Conservation (phyloP, 2,797 vertebrate species). For the Anabacerthia variegaticeps region DNA sequence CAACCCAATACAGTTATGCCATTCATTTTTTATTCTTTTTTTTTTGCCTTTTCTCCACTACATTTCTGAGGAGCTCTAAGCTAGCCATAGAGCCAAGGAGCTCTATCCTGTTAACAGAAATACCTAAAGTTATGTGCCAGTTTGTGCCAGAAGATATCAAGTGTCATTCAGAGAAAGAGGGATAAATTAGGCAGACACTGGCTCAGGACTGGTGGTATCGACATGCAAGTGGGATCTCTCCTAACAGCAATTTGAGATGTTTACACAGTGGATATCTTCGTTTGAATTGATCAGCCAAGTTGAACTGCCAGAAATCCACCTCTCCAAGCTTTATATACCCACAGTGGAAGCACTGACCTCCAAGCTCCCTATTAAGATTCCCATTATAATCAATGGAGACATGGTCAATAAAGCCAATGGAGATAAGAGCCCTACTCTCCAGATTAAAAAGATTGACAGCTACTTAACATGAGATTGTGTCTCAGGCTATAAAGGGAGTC, state of each 20-base stretch:
- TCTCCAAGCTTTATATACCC: not conserved
- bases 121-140: not conserved
- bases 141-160: not conserved
- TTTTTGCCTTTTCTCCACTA: not conserved
- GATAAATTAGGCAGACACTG: not conserved
- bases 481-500: not conserved
- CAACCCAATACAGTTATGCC: not conserved
- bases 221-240: not conserved
- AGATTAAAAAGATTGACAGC: conserved; percentile 60
- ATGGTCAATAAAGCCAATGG: conserved; percentile 51
- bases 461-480: conserved; percentile 21
- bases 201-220: not conserved
- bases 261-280: not conserved
- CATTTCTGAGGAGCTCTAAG: not conserved
- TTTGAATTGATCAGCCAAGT: not conserved
- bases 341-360: not conserved
- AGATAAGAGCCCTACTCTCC: conserved; percentile 25
- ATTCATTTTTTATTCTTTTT: not conserved
- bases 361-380: conserved; percentile 1
- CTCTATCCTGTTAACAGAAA: not conserved
- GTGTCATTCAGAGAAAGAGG: not conserved
- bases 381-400: not conserved
- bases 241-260: not conserved
- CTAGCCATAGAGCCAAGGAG: not conserved
- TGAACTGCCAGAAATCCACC: conserved; percentile 14